Base-by-base conservation (phyloP, 2,888 invertebrate species). In the Rhamnusium bicolor region DNA sequence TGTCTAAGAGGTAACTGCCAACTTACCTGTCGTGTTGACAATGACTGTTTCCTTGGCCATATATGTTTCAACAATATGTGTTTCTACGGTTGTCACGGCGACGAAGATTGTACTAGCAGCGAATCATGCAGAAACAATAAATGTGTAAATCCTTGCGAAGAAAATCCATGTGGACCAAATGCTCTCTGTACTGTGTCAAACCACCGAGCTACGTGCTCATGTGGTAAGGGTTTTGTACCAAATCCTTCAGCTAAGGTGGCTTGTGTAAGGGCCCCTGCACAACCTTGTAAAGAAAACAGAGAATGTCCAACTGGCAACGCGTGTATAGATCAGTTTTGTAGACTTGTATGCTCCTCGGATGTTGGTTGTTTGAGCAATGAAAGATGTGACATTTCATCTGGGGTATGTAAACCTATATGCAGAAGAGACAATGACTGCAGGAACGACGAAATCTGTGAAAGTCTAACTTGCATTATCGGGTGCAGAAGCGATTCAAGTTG, bases 21-120 rank as follows among this genome's bases (percentile, higher is more conserved):
- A 92, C 92, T 97, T 71, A 97, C 96, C 2, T 97, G 97, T 84
- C 92, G 96, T 60, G 93, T 96, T 0, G 96, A 97, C 85, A 96
- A 96, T 83, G 97, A 97, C 83, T 97, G 97, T 83, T 96, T 97
- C 92, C 90, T 96, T 72, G 96, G 96, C 0, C 96, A 97, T 83
- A 95, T 97, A 78, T 97, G 97, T 84, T 88, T 96, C 70, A 92
- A 93, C 83, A 96, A 95, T 83, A 94, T 94, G 89, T 97, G 97
- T 84, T 91, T 94, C 72, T 94, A 94, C 80, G 97, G 97, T 47
- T 97, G 97, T 85, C 93, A 95, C 78, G 92, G 92, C 16, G 95
- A 96, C 83, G 96, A 95, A 81, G 97, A 97, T 85, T 97, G 97
- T 86, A 93, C 95, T 78, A 93, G 93, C 0, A 94, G 94, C 66